Base-by-base conservation (phyloP, 2,113 vertebrate genomes). In the Prinia subflava region DNA sequence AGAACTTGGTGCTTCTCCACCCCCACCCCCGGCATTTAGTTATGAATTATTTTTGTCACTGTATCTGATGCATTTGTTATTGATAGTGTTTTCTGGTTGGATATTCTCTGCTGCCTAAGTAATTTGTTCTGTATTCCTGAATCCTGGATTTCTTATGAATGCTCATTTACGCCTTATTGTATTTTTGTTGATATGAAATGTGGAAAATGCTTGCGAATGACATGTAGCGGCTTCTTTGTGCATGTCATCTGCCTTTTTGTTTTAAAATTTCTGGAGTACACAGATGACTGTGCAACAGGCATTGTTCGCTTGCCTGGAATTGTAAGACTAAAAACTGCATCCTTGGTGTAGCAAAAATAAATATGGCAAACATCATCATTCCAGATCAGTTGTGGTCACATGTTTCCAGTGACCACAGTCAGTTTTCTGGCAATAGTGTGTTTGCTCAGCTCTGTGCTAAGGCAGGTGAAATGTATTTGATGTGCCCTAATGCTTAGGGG, bases 301-400 rank as follows among this genome's bases (percentile, higher is more conserved):
- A 3, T 37, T 62, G 13, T 56, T 84, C 47, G 4, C 21, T 75
- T 71, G 27, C 49, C 39, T 64, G 23, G 24, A 75, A 52, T 19
- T 64, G 9, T 23, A 30, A 67, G 44, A 24, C 35, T 55, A 42
- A 79, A 75, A 57, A 33, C 35, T n/a, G 13, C 7, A 19, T 50
- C 46, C 31, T 83, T 67, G 33, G 7, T 92, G 44, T 33, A 68
- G 28, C 30, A 5, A 39, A 85, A 91, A 44, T 18, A 25, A 25
- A 7, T 37, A 24, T 2, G 13, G 33, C 30, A 57, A 69, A 42
- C 15, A 16, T 33, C 16, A 50, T 15, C 16, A 18, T 76, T 91
- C 33, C 53, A 23, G 22, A 28, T 46, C 15, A 13, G 6, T 69
- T 63, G 17, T 4, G 11, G 39, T 46, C 39, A 25, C 0, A 0